Conservation (phyloP, 1,140 invertebrate species). For the Leptoteleia sp. region DNA sequence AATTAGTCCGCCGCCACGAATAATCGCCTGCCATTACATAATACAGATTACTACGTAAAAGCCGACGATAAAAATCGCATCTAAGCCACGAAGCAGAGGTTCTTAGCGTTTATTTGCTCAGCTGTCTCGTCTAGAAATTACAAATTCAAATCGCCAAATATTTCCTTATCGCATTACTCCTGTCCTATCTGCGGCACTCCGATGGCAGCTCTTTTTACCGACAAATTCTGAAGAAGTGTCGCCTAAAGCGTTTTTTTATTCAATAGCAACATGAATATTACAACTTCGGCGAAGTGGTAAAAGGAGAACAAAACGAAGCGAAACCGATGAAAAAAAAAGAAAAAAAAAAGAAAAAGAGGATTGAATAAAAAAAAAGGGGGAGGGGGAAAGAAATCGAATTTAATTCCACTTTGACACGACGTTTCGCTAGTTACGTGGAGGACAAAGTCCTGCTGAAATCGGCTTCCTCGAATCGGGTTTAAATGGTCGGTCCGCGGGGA, state of each 20-base stretch:
- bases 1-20: no score
- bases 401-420: constrained; percentile 8
- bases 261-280: constrained; percentile 5
- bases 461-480: constrained; percentile 34
- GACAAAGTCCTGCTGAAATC: constrained; percentile 34
- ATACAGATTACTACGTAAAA: no score
- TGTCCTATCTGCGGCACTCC: background rate
- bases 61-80: background rate
- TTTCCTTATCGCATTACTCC: constrained; percentile 29
- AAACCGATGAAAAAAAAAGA: no score
- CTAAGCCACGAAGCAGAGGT: constrained; percentile 21
- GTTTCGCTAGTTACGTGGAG: constrained; percentile 3
- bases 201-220: background rate
- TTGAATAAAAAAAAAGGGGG: no score
- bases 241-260: constrained; percentile 24
- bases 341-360: no score
- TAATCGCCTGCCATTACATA: no score
- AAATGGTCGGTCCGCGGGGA: background rate
- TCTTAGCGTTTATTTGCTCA: constrained; percentile 15
- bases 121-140: constrained; percentile 29
- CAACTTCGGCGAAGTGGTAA: constrained; percentile 1
- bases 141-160: constrained; percentile 30
- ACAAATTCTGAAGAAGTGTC: constrained; percentile 2
- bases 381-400: background rate
- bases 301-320: no score